These are phyloP conservation scores for Gasterosteus aculeatus DNA, from an alignment of 2,113 vertebrate species.

Conservation along the genomic window DNA sequence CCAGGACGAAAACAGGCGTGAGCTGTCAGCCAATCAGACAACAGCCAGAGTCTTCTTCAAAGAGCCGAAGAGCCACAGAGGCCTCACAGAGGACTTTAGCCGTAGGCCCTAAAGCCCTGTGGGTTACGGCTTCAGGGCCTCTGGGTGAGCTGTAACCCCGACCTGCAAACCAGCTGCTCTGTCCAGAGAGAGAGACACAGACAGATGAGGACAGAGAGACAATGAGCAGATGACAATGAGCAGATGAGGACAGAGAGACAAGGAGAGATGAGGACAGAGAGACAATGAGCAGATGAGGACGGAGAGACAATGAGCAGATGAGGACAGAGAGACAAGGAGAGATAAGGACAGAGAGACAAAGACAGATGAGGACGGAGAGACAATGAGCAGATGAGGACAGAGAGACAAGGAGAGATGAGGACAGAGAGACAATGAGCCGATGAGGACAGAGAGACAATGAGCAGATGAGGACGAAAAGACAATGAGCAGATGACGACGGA, in stretches of 20 bases:
- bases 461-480: too few species aligned
- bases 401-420: not conserved
- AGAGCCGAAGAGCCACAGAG: too few species aligned
- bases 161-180: too few species aligned
- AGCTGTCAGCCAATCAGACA: too few species aligned
- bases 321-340: not conserved
- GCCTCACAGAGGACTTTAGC: too few species aligned
- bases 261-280: not conserved
- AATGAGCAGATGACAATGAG: not conserved
- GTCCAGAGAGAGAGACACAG: too few species aligned
- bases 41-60: too few species aligned
- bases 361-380: not conserved
- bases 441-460: not conserved
- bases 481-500: not conserved
- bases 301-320: not conserved
- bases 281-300: not conserved
- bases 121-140: too few species aligned
- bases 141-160: too few species aligned
- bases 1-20: too few species aligned
- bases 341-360: not conserved
- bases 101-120: too few species aligned
- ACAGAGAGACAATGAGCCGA: not conserved
- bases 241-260: not conserved
- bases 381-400: not conserved
- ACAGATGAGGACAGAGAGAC: too few species aligned